These are phyloP conservation scores for Sigmodon hispidus DNA, from an alignment of 2,113 vertebrate genomes.

Conservation along the genomic window DNA sequence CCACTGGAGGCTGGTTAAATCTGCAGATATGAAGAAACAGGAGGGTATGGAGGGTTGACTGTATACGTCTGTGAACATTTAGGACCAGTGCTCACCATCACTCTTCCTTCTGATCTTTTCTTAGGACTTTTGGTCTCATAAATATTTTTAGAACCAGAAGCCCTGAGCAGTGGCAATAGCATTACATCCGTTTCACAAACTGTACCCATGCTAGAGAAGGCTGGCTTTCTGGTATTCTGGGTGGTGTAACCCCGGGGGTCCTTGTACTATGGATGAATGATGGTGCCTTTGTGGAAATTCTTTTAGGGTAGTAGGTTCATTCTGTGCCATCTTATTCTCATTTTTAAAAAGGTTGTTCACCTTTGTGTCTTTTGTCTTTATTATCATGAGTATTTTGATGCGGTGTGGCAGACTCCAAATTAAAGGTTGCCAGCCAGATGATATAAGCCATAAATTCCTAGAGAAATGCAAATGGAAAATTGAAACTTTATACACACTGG, in stretches of 20 bases:
- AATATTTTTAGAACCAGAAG: not conserved
- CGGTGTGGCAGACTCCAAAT: conserved; percentile 33
- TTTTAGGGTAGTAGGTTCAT: not conserved
- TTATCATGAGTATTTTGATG: conserved; percentile 37
- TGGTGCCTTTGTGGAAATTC: not conserved
- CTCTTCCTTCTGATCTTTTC: not conserved
- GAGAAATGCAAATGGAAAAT: not conserved
- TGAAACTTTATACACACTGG: not conserved
- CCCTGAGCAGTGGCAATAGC: not conserved
- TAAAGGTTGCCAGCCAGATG: conserved; percentile 38
- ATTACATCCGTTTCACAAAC: not conserved
- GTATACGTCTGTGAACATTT: not conserved
- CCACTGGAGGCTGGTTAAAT: not conserved
- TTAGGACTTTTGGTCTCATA: not conserved
- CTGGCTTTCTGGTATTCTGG: not conserved
- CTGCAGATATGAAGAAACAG: not conserved
- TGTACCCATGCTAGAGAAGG: not conserved
- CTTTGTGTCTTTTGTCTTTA: not conserved
- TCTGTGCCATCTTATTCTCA: not conserved
- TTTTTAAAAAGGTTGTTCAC: not conserved
- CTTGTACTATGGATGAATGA: not conserved
- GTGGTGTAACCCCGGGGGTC: accelerated
- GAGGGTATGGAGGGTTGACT: not conserved
- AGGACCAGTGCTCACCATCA: not conserved
- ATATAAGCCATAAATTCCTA: conserved; percentile 35